Base-by-base conservation (phyloP, 2,888 invertebrate species). In the Pegoplata infirma region DNA sequence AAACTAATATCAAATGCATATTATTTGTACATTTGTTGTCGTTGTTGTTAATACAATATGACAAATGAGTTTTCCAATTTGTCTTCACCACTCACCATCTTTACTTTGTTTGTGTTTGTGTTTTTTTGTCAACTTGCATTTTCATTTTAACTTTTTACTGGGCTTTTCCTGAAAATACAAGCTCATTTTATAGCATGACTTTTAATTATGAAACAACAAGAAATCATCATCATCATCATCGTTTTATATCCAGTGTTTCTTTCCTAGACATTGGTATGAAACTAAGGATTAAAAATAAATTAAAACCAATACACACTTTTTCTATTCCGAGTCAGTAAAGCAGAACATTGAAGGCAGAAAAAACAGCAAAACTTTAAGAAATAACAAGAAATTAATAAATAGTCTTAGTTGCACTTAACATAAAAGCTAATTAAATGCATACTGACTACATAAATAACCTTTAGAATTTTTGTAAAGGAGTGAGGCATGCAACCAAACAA, bases 371-470 rank as follows among this genome's bases (percentile, higher is more conserved):
- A 12, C 3, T 8, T 28, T 7, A 36, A 3, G 36, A 59, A 61
- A 16, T 21, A n/a, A 17, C 32, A 72, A 46, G 68, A 51, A 66
- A 66, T 46, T 66, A 51, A 73, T n/a, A n/a, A n/a, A n/a, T 46
- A 53, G 49, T 23, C 58, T 58, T 46, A 53, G 53, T 67, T 51
- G 44, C 73, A 53, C 46, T 51, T 58, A 67, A 59, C 55, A 72
- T 46, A 59, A 61, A 74, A 67, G 61, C 59, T 74, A 74, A 74
- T 74, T 67, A 67, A 67, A 67, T 40, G 46, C 55, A 67, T n/a
- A n/a, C n/a, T n/a, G 3, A 61, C 44, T 25, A 46, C 47, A 21
- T 36, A 51, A 21, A 47, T 49, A 61, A 36, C 14, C 23, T 59
- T 17, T 16, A 61, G 32, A 16, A 40, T 40, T 40, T 40, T n/a